phyloP scores from a whole-genome alignment of 2,797 vertebrate genomes.

The Acropternis orthonyx region DNA sequence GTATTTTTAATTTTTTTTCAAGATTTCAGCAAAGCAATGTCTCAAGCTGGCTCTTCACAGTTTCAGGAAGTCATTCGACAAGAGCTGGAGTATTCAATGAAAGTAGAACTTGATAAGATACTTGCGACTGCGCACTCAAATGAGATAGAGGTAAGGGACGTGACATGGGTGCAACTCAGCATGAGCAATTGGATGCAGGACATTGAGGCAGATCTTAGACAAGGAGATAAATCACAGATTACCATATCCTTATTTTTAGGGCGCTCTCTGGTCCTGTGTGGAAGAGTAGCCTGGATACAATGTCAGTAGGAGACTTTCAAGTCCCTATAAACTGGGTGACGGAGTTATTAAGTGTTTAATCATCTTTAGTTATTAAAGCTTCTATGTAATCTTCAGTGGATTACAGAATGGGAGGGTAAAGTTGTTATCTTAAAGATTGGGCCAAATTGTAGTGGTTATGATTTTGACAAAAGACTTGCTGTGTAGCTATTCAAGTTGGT shows the following conservation, averaged over 20 bases:
- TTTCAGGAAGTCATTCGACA: slow-evolving; percentile 97
- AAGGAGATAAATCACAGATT: not conserved
- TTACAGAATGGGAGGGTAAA: not conserved
- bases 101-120: slow-evolving; percentile 90
- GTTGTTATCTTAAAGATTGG: not conserved
- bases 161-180: not conserved
- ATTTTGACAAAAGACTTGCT: not conserved
- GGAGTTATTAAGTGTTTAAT: slow-evolving; percentile 20
- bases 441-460: not conserved
- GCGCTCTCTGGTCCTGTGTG: not conserved
- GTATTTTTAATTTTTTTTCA: not conserved
- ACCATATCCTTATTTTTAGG: not conserved
- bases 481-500: not conserved
- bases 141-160: slow-evolving; percentile 83
- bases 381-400: not conserved
- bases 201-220: not conserved
- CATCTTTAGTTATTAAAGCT: slow-evolving; percentile 25
- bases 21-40: slow-evolving; percentile 87
- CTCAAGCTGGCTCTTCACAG: slow-evolving; percentile 84
- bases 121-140: slow-evolving; percentile 80
- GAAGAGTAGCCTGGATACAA: not conserved
- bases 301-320: not conserved
- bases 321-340: not conserved
- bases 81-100: slow-evolving; percentile 94
- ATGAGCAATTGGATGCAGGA: not conserved